Evolutionary conservation across 2,113 vertebrate genomes (phyloP), one percentile per base, ranked within the genome.

Genomic region (Hypocryptadius cinnamomeus): DNA sequence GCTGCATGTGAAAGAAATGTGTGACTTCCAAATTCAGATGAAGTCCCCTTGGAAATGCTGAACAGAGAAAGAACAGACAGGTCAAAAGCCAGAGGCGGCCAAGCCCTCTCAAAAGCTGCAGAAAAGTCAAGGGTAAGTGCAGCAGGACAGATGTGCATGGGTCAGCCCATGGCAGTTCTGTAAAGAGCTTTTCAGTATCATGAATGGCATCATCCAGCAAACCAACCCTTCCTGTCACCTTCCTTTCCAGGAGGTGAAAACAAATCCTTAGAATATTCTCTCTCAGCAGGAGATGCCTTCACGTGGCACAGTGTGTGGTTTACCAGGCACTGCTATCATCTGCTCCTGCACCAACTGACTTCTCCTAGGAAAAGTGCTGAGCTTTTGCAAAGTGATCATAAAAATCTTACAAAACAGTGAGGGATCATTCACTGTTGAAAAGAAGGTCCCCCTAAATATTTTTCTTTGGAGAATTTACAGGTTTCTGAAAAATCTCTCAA

Each of bases 221-320:
- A 45, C 6, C 19, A 80, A 28, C 5, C 51, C 30, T 71, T 44
- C 51, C 61, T 35, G 19, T 17, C 78, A 56, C 50, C 64, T 77
- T 66, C 39, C 27, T 70, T 91, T 56, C 68, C 82, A 56, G 64
- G 27, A 84, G 27, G 24, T 27, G 35, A 23, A 33, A 65, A 47
- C 11, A 21, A 39, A 69, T 42, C 42, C 64, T n/a, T 20, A 7
- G 14, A 31, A 24, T 60, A 4, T 9, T 51, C 31, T 81, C 2
- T 30, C 76, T n/a, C 18, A 25, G 51, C n/a, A n/a, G 76, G 19
- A 42, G 39, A 70, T n/a, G 39, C 50, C 50, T 65, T 60, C n/a
- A 1, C 0, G 0, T 2, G 4, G 47, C 56, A 2, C 45, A 12
- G 8, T 2, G 19, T 8, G 0, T 7, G 30, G 16, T 59, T 70